Base-by-base conservation (phyloP, 1,140 invertebrate species). In the Aporrectodea caliginosa region DNA sequence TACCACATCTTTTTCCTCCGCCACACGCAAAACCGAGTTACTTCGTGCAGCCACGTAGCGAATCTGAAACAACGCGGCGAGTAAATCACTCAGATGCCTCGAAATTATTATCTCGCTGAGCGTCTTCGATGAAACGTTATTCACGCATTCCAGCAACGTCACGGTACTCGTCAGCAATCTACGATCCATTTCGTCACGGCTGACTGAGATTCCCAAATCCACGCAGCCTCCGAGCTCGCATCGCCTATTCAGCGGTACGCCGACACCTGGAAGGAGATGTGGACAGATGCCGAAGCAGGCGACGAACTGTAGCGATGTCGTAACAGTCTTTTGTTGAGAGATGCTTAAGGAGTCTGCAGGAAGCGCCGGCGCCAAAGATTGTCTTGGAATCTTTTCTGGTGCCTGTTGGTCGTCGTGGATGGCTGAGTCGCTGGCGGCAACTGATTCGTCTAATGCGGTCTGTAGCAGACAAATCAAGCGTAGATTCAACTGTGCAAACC, bases 1-100 rank as follows among this genome's bases (percentile, higher is more conserved):
- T n/a, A n/a, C n/a, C n/a, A n/a, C n/a, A n/a, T n/a, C n/a, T n/a
- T n/a, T n/a, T n/a, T n/a, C n/a, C n/a, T n/a, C n/a, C n/a, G n/a
- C n/a, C n/a, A n/a, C n/a, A n/a, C n/a, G n/a, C n/a, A n/a, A n/a
- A n/a, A n/a, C n/a, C n/a, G n/a, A n/a, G n/a, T n/a, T n/a, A n/a
- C n/a, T n/a, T n/a, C n/a, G n/a, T n/a, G n/a, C n/a, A n/a, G n/a
- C n/a, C n/a, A 91, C 92, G 89, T 91, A 91, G 33, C 90, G 89
- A 77, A 93, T 86, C 87, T 93, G 93, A 83, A 92, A 90, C 30
- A 93, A 85, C 2, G 90, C 90, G 82, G 90, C 90, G 69, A 94
- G 75, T 80, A 93, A 43, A 75, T 88, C 85, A 71, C 85, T 85
- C 14, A 90, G 58, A 82, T 87, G 82, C 77, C 88, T 84, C 31